These are phyloP conservation scores for Litoditis marina DNA, from an alignment of 2,888 invertebrate genomes.

Conservation along the genomic window DNA sequence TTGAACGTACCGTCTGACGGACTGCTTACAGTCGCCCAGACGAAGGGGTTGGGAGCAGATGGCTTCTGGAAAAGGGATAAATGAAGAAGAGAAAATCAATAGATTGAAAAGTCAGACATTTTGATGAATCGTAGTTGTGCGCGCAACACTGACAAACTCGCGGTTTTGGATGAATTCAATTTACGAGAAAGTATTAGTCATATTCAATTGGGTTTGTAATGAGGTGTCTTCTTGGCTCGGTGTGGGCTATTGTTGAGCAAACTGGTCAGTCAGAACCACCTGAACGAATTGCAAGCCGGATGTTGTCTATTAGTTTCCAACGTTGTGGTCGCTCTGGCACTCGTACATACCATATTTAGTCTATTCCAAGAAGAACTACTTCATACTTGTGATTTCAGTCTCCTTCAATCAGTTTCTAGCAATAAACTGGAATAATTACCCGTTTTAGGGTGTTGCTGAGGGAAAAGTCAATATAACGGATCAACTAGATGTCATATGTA, in stretches of 20 bases:
- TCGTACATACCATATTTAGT: conserved; percentile 59
- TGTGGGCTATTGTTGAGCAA: no score
- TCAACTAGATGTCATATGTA: not conserved
- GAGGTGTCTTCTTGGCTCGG: no score
- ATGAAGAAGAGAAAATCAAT: not conserved
- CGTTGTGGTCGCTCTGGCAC: conserved; percentile 59
- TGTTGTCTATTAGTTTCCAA: no score
- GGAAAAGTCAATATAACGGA: not conserved
- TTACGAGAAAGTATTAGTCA: not conserved
- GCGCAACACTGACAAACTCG: no score
- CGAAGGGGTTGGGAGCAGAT: conserved; percentile 61
- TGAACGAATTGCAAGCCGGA: no score
- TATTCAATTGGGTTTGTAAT: not conserved
- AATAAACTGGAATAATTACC: not conserved
- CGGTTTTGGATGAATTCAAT: no score
- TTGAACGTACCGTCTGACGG: conserved; percentile 54
- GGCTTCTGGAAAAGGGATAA: conserved; percentile 47
- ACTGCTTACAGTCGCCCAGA: conserved; percentile 60
- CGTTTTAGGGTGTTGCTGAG: not conserved
- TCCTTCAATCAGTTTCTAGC: no score
- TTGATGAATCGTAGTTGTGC: no score
- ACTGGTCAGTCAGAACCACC: no score
- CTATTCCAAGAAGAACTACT: no score
- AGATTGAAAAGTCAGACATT: not conserved
- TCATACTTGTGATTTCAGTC: no score